These are phyloP conservation scores for Leptobrachium leishanense DNA, from an alignment of 2,113 vertebrate species.

Conservation along the genomic window DNA sequence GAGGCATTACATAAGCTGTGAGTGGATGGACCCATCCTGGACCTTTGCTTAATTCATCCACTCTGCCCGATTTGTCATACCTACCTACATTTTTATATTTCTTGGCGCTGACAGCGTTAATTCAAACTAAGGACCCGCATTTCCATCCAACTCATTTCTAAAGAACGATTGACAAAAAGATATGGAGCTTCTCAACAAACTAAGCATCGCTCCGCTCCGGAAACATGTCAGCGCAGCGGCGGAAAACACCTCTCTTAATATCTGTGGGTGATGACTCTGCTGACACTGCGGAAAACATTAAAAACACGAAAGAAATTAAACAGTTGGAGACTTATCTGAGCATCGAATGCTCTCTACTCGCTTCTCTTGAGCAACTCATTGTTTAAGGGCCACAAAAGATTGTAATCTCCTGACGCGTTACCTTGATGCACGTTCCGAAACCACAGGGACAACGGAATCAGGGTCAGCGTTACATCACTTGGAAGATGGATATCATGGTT, in stretches of 20 bases:
- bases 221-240: slow-evolving; percentile 5
- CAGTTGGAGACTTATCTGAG: slow-evolving; percentile 27
- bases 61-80: no score
- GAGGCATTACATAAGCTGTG: no score
- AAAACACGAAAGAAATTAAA: slow-evolving; percentile 20
- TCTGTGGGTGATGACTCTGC: slow-evolving; percentile 35
- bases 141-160: no score
- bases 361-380: slow-evolving; percentile 7
- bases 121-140: not conserved
- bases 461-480: slow-evolving; percentile 19
- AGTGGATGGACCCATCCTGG: no score
- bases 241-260: slow-evolving; percentile 14
- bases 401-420: slow-evolving; percentile 18
- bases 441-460: slow-evolving; percentile 36
- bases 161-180: not conserved
- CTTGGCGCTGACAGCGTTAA: not conserved
- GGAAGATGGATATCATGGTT: slow-evolving; percentile 35
- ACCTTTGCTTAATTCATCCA: no score
- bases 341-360: slow-evolving; percentile 7
- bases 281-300: slow-evolving; percentile 23
- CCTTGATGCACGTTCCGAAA: slow-evolving; percentile 19
- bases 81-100: not conserved
- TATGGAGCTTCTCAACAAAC: not conserved
- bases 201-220: not conserved
- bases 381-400: slow-evolving; percentile 33